Conservation (phyloP, 2,797 vertebrate genomes). For the Bryconaethiops microstoma region DNA sequence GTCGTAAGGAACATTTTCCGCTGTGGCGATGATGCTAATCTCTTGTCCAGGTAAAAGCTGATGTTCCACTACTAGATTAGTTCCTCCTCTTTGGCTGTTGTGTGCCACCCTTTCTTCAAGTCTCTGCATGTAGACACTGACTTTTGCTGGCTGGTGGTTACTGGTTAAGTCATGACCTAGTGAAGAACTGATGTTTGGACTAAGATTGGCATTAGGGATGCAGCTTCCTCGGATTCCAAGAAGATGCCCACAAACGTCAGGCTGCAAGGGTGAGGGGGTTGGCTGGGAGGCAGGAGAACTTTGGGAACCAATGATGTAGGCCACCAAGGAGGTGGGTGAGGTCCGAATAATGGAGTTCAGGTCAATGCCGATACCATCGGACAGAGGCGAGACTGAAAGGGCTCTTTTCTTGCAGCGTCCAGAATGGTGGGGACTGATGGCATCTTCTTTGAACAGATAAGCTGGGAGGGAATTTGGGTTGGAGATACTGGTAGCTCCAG, state of each 20-base stretch:
- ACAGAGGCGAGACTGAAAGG: constrained; percentile 87
- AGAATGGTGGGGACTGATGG: constrained; percentile 78
- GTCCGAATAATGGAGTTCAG: constrained; percentile 94
- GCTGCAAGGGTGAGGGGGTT: constrained; percentile 80
- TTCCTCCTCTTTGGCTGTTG: constrained; percentile 72
- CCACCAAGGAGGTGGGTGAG: constrained; percentile 92
- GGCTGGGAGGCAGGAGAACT: constrained; percentile 80
- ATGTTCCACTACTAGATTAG: constrained; percentile 89
- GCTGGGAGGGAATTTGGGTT: constrained; percentile 84
- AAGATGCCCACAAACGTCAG: constrained; percentile 93
- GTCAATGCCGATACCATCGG: constrained; percentile 89
- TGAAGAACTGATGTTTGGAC: constrained; percentile 66
- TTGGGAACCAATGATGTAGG: constrained; percentile 90
- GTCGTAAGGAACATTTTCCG: constrained; percentile 69
- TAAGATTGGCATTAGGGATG: constrained; percentile 75
- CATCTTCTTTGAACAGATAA: constrained; percentile 84
- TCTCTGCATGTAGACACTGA: constrained; percentile 79
- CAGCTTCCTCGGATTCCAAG: constrained; percentile 89
- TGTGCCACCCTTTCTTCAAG: constrained; percentile 78
- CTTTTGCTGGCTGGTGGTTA: constrained; percentile 58
- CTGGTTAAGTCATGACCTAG: constrained; percentile 62
- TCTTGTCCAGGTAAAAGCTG: constrained; percentile 68
- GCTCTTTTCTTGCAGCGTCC: constrained; percentile 85
- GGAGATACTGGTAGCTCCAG: constrained; percentile 74
- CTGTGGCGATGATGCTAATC: constrained; percentile 59